Conservation (phyloP, 2,888 invertebrate genomes). For the Drosophila hamatofila region DNA sequence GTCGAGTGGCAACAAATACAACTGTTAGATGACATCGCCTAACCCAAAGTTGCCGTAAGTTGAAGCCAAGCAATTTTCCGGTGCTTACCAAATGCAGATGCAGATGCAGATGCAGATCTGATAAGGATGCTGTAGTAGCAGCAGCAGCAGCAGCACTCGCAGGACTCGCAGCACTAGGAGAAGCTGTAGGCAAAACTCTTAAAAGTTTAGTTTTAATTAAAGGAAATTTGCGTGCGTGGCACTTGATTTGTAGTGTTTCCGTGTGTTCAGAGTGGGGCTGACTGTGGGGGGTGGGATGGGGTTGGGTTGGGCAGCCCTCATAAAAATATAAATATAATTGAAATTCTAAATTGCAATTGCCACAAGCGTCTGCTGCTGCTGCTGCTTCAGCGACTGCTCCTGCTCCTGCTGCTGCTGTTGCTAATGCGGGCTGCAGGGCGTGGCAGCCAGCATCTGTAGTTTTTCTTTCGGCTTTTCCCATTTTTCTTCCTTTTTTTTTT, state of each 20-base stretch:
- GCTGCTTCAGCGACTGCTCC: slow-evolving; percentile 6
- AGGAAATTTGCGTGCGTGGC: slow-evolving; percentile 76
- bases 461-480: slow-evolving; percentile 27
- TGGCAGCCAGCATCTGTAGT: slow-evolving; percentile 22
- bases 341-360: slow-evolving; percentile 77
- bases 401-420: slow-evolving; percentile 14
- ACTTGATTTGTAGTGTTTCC: slow-evolving; percentile 78
- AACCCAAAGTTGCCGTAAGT: slow-evolving; percentile 23
- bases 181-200: slow-evolving; percentile 54
- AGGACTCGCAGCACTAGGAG: no score
- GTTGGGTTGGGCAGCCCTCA: slow-evolving; percentile 44
- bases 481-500: slow-evolving; percentile 3
- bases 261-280: slow-evolving; percentile 28
- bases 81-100: slow-evolving; percentile 37
- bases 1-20: slow-evolving; percentile 33
- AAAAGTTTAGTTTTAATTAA: slow-evolving; percentile 79
- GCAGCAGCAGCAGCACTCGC: neutral
- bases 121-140: neutral
- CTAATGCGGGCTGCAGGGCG: slow-evolving; percentile 44
- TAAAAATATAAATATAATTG: slow-evolving; percentile 76
- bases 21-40: slow-evolving; percentile 36
- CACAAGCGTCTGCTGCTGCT: slow-evolving; percentile 41
- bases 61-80: slow-evolving; percentile 46
- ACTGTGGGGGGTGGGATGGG: neutral
- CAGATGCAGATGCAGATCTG: slow-evolving; percentile 28